Evolutionary conservation across 1,140 invertebrate species (phyloP).

Genomic region (Phortica variegata): DNA sequence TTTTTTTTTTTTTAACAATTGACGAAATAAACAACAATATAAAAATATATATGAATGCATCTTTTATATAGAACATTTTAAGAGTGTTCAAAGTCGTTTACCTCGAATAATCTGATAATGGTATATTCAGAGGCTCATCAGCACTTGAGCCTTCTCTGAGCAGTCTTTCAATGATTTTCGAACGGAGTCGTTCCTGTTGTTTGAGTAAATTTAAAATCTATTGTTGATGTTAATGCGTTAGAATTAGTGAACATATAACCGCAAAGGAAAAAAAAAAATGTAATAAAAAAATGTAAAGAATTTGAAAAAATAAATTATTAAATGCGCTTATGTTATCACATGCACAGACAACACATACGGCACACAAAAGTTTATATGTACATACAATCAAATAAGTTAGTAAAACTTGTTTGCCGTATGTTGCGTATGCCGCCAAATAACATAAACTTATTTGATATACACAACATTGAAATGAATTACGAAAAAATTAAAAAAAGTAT

Average conservation of each 20-base stretch:
- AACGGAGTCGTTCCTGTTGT: slow-evolving; percentile 70
- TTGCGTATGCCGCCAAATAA: slow-evolving; percentile 7
- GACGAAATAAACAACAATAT: no score
- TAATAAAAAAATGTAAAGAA: background rate
- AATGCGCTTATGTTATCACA: background rate
- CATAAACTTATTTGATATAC: slow-evolving; percentile 4
- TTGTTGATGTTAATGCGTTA: slow-evolving; percentile 51
- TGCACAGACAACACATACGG: no score
- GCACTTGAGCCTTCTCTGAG: slow-evolving; percentile 82
- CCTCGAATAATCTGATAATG: slow-evolving; percentile 83
- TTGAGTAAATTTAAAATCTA: slow-evolving; percentile 55
- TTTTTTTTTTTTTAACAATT: no score
- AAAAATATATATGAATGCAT: background rate
- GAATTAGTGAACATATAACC: slow-evolving; percentile 42
- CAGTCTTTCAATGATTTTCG: slow-evolving; percentile 76
- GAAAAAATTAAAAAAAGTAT: slow-evolving; percentile 35
- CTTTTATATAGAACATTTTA: background rate
- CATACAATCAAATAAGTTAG: slow-evolving; percentile 21
- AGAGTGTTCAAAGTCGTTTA: no score
- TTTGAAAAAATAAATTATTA: background rate
- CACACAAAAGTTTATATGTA: no score
- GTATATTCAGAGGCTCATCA: slow-evolving; percentile 82
- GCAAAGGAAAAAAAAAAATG: slow-evolving; percentile 18
- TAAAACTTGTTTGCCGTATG: slow-evolving; percentile 16
- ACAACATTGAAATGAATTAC: background rate